Percentiles rank a stretch among this genome's conserved stretches.
phyloP scores from a whole-genome alignment of 2,888 invertebrate genomes.

The Poecilus cupreus region DNA sequence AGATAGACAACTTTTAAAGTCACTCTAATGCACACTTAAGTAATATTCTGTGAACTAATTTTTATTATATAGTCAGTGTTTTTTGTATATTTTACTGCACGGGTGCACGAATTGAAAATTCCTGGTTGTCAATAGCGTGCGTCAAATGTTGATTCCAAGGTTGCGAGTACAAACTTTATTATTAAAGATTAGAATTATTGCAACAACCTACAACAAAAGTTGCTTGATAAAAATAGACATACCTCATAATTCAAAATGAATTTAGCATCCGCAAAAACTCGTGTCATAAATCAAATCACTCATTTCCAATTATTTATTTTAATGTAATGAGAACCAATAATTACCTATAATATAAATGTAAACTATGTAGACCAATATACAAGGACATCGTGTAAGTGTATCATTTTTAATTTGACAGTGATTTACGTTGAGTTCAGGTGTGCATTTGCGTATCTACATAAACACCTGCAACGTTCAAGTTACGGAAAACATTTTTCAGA shows the following conservation, averaged over 20 bases:
- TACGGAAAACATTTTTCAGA: constrained; percentile 8
- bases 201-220: no score
- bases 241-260: not conserved
- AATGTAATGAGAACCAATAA: not conserved
- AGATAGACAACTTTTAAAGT: no score
- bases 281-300: not conserved
- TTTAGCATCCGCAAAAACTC: not conserved
- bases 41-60: no score
- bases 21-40: no score
- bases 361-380: constrained; percentile 3
- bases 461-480: not conserved
- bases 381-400: constrained; percentile 9
- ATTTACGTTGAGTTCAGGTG: not conserved
- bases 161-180: no score
- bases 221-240: constrained; percentile 36
- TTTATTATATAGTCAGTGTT: no score
- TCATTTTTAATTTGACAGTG: constrained; percentile 28
- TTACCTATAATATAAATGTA: constrained; percentile 19
- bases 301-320: constrained; percentile 15
- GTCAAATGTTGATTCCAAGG: no score
- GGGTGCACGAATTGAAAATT: no score
- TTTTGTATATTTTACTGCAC: no score
- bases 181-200: no score
- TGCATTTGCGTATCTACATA: not conserved
- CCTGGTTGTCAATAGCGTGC: no score